Evolutionary conservation across 2,113 vertebrate genomes (phyloP).

Genomic region (Castor canadensis): DNA sequence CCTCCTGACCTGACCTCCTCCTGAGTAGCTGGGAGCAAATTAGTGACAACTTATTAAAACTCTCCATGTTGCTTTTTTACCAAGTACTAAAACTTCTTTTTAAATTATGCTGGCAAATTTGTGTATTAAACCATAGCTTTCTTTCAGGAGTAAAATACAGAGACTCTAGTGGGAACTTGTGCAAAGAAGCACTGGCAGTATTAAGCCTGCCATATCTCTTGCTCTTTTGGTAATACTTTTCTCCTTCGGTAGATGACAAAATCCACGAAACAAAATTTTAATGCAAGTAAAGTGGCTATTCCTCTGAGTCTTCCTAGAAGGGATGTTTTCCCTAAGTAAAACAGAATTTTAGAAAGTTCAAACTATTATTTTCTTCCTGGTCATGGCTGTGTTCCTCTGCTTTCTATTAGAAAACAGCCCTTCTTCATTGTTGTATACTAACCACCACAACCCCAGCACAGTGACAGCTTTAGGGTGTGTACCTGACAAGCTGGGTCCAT

Average conservation of each 20-base stretch:
- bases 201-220: not conserved
- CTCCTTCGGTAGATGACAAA: not conserved
- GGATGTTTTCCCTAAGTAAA: not conserved
- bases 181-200: not conserved
- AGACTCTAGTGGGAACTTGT: not conserved
- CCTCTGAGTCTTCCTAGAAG: not conserved
- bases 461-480: not conserved
- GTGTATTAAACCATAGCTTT: not conserved
- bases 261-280: not conserved
- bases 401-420: not conserved
- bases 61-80: not conserved
- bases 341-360: not conserved
- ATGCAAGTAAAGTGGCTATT: not conserved
- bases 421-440: not conserved
- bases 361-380: not conserved
- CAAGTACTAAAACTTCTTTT: not conserved
- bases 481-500: not conserved
- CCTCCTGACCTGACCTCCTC: too few species aligned
- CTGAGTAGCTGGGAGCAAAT: too few species aligned
- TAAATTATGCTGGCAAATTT: not conserved
- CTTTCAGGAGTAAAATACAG: not conserved
- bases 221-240: not conserved
- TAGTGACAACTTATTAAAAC: not conserved
- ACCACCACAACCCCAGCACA: not conserved
- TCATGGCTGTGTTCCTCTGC: not conserved